Evolutionary conservation across 2,113 vertebrate genomes (phyloP), one percentile per base, ranked within the genome.

Genomic region (Eolophus roseicapilla): DNA sequence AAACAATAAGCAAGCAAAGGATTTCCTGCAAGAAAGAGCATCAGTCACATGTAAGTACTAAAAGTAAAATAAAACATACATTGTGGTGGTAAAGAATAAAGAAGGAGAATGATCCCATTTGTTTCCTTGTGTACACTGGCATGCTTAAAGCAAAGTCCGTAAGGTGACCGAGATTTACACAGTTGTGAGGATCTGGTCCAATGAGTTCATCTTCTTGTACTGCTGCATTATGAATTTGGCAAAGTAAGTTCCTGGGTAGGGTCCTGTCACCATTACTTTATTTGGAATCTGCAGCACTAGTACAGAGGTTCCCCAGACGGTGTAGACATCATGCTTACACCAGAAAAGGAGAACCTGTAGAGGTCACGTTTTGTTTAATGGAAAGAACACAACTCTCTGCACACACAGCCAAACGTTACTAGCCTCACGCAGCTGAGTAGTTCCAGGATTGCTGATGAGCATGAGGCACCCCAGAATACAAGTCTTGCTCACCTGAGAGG

Each of bases 311-410:
- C 52, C 65, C 73, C 17, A 1, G 24, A 57, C 4, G 3, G 43
- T 62, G 69, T 15, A 87, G 93, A 90, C 86, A 50, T 73, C 0
- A 0, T 86, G 71, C 92, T 94, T 96, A 96, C 91, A 83, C 79
- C 89, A 95, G 86, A 96, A 93, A 94, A 96, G 83, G 84, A 96
- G 88, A 95, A 93, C 47, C 82, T 81, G 76, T 46, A 76, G 71
- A 73, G 47, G 74, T 84, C 94, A 93, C 6, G 0, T 70, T 94
- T 92, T 96, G 69, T 86, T 92, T 94, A 83, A 93, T 35, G 85
- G 79, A 96, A 94, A 92, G 90, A 90, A 92, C 57, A 95, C 84
- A 94, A 83, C 39, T 47, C 79, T 59, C 9, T 29, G 41, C 65
- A n/a, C 29, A 62, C n/a, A 70, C 0, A 86, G 68, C 39, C 37